Conservation (phyloP, 2,888 invertebrate genomes). For the Drosophila mettleri region DNA sequence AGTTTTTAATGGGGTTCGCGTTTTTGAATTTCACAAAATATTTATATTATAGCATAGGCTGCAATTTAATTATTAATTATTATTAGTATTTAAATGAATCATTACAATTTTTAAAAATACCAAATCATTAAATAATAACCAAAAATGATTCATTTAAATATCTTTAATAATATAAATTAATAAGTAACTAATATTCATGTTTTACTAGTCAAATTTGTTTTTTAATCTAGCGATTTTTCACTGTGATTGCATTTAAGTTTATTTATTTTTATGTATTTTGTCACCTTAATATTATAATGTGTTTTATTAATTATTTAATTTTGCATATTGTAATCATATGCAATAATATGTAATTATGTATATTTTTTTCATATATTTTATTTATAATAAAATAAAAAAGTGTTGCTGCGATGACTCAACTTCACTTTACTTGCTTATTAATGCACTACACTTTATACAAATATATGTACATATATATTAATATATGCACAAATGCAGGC, state of each 20-base stretch:
- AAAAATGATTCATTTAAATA: not conserved
- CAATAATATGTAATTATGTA: not conserved
- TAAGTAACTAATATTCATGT: not conserved
- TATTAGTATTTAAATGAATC: not conserved
- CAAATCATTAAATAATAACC: no score
- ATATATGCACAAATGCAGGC: no score
- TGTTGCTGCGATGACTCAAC: constrained; percentile 48
- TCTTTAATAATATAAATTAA: not conserved
- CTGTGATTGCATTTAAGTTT: not conserved
- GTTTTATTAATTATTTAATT: constrained; percentile 31
- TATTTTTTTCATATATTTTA: not conserved
- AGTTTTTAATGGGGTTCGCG: not conserved
- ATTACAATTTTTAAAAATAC: not conserved
- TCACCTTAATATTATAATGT: no score
- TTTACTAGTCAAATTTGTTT: no score
- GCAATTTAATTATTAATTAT: no score
- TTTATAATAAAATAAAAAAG: constrained; percentile 9
- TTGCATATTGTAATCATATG: constrained; percentile 39
- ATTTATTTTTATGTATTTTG: not conserved
- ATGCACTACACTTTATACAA: constrained; percentile 25
- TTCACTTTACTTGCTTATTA: constrained; percentile 50
- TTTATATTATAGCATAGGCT: no score
- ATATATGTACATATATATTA: not conserved
- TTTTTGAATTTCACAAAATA: not conserved
- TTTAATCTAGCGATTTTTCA: not conserved